Base-by-base conservation (phyloP, 2,113 vertebrate species). In the Misgurnus mizolepis region DNA sequence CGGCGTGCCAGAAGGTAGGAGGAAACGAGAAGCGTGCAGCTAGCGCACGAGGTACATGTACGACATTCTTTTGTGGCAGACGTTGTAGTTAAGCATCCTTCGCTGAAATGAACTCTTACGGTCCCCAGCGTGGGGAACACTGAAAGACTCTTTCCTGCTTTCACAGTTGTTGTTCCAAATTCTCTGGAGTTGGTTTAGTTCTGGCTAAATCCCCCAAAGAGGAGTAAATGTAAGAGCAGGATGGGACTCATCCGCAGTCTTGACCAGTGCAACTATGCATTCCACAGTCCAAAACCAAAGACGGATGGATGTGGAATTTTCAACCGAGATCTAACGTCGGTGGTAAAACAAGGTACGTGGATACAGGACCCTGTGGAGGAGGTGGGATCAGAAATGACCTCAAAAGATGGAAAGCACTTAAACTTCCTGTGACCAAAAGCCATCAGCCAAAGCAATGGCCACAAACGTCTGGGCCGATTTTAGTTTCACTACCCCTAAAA, bases 201-300 rank as follows among this genome's bases (percentile, higher is more conserved):
- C 85, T 56, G 79, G 83, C 71, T 64, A 78, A 87, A 82, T 73
- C 79, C 82, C 77, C 80, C 65, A 71, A 76, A 83, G 85, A 85
- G 87, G 84, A 89, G 84, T 80, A 76, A 64, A 85, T 86, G 67
- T 86, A 83, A 89, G 83, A 49, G 80, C 85, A 87, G 83, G 87
- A 85, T 83, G 84, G 88, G 89, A 88, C 83, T 85, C 83, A 85
- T 88, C 82, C 69, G 83, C 60, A 92, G 90, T 91, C 83, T 86
- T 85, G 88, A 89, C 89, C 89, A 89, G 88, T 93, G 93, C 93
- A 94, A 95, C 96, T 97, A 97, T 97, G 96, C 95, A 97, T 94
- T 95, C 93, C 94, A 92, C 91, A 92, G 91, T 94, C 90, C 89
- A 92, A 95, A 94, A 95, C 95, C 96, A 97, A 96, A 98, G 95